Conservation (phyloP, 2,797 vertebrate genomes). For the Liparis tanakae region DNA sequence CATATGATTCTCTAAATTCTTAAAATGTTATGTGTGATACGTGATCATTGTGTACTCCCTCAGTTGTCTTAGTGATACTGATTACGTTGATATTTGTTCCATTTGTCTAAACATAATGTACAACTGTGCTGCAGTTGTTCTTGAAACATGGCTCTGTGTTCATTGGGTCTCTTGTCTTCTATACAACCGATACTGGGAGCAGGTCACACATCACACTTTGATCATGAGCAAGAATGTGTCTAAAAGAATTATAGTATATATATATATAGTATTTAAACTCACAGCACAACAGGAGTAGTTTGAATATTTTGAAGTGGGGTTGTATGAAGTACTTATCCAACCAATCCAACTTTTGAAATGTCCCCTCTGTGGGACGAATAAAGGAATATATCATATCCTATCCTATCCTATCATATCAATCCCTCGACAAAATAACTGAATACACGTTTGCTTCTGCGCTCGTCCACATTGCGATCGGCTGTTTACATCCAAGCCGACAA, state of each 20-base stretch:
- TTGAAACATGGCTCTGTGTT: background rate
- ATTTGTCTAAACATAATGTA: constrained; percentile 42
- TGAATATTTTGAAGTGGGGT: background rate
- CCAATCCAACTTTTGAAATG: too few species aligned
- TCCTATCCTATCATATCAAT: too few species aligned
- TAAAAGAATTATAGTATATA: background rate
- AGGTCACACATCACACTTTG: background rate
- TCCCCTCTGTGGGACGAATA: too few species aligned
- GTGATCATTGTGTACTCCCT: background rate
- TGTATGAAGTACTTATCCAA: too few species aligned
- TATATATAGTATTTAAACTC: background rate
- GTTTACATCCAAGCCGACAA: background rate
- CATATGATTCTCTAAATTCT: background rate
- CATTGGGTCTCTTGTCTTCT: constrained; percentile 5
- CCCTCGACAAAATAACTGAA: too few species aligned
- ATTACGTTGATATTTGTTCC: background rate
- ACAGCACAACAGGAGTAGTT: background rate
- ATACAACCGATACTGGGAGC: background rate
- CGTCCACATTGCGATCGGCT: background rate
- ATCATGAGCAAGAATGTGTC: background rate
- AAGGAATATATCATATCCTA: too few species aligned
- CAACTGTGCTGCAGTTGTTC: constrained; percentile 15
- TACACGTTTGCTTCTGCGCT: background rate
- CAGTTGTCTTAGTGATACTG: background rate
- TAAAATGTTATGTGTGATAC: background rate